phyloP scores from a whole-genome alignment of 2,113 vertebrate species.

The Argyrosomus japonicus region DNA sequence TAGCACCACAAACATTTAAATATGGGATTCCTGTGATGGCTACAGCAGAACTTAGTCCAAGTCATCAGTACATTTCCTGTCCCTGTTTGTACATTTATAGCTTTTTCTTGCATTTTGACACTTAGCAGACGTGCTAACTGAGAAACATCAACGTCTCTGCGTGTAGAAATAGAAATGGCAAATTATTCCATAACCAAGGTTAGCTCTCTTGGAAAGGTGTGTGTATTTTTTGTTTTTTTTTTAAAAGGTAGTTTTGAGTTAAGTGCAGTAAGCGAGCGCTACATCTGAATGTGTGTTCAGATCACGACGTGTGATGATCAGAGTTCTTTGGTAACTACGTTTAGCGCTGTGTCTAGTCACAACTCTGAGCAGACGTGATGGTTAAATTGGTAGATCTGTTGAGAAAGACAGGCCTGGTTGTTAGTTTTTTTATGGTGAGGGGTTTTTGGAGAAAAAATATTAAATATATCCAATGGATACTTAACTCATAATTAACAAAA shows the following conservation, averaged over 20 bases:
- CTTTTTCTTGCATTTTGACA: constrained; percentile 1
- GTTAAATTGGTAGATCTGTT: background rate
- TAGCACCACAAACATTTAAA: constrained; percentile 20
- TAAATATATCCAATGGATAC: background rate
- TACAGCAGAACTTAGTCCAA: constrained; percentile 12
- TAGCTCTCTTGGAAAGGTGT: constrained; percentile 9
- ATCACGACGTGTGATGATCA: constrained; percentile 33
- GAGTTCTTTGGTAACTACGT: constrained; percentile 73
- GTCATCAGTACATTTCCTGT: constrained; percentile 8
- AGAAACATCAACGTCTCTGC: constrained; percentile 1
- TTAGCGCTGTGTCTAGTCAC: constrained; percentile 28
- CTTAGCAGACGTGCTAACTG: background rate
- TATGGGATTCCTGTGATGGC: constrained; percentile 19
- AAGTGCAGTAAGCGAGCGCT: constrained; percentile 66
- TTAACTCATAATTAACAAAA: background rate
- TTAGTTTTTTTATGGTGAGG: background rate
- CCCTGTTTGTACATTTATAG: constrained; percentile 12
- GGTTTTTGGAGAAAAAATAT: background rate
- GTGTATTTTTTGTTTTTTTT: background rate
- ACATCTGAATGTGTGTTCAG: constrained; percentile 39
- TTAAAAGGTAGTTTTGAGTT: constrained; percentile 71
- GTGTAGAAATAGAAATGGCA: constrained; percentile 44
- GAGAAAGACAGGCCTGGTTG: background rate
- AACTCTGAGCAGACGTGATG: constrained; percentile 24
- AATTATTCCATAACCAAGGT: constrained; percentile 18